Evolutionary conservation across 2,113 vertebrate species (phyloP).

Genomic region (Nothoprocta pentlandii): DNA sequence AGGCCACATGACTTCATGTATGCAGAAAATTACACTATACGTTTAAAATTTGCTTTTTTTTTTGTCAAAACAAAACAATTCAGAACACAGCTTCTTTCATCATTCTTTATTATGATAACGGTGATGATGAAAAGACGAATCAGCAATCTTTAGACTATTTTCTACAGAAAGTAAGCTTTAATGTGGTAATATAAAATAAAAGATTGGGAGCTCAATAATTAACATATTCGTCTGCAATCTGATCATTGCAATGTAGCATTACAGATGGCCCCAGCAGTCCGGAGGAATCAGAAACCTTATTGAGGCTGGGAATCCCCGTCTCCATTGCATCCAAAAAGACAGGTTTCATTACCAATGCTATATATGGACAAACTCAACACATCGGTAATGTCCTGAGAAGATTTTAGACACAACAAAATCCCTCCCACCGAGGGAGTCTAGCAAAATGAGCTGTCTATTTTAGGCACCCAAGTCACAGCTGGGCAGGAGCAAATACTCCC

Average conservation of each 20-base stretch:
- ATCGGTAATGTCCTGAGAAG: background rate
- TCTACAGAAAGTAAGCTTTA: background rate
- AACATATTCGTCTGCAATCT: background rate
- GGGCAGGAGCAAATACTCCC: conserved; percentile 29
- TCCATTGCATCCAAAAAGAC: background rate
- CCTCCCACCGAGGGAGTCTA: conserved; percentile 16
- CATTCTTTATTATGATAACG: background rate
- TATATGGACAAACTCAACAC: background rate
- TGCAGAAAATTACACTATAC: background rate
- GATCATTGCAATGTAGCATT: background rate
- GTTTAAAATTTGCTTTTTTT: background rate
- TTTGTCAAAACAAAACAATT: background rate
- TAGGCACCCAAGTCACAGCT: background rate
- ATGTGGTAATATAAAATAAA: background rate
- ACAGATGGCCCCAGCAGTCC: background rate
- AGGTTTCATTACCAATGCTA: background rate
- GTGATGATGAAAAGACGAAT: background rate
- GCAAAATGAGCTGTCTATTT: conserved; percentile 13
- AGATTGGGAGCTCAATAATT: background rate
- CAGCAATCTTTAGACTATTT: background rate
- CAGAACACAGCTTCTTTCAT: background rate
- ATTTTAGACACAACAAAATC: background rate
- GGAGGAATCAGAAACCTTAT: background rate
- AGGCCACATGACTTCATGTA: background rate
- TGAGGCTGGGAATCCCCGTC: background rate